Percentiles rank a stretch among this genome's conserved stretches.
Evolutionary conservation across 1,140 invertebrate species (phyloP).

Genomic region (Zaprionus taronus): DNA sequence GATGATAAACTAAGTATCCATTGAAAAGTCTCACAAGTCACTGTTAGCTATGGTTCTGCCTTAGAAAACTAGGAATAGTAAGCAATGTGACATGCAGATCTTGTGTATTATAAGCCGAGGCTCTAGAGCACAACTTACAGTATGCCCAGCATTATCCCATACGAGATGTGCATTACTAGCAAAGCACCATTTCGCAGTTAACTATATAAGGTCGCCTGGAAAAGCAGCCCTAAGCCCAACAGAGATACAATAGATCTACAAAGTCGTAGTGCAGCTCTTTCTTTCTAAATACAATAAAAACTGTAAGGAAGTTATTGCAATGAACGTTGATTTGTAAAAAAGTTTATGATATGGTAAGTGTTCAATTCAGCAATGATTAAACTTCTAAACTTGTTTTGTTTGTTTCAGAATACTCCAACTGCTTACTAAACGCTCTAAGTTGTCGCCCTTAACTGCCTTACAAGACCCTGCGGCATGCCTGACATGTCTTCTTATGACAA

Average conservation of each 20-base stretch:
- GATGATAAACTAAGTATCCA: not conserved
- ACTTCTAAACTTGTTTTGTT: not conserved
- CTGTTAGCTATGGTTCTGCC: not conserved
- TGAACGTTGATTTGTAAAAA: not conserved
- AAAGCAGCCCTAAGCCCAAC: too few relatives aligned
- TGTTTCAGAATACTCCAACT: not conserved
- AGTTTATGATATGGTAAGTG: not conserved
- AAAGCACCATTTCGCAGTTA: too few relatives aligned
- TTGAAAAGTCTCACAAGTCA: not conserved
- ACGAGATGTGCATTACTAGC: too few relatives aligned
- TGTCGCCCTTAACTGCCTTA: not conserved
- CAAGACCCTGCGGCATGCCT: not conserved
- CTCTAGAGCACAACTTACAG: too few relatives aligned
- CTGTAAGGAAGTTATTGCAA: not conserved
- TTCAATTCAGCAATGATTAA: not conserved
- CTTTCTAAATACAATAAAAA: not conserved
- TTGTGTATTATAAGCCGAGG: too few relatives aligned
- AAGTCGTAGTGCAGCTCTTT: too few relatives aligned
- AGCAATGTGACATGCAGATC: too few relatives aligned
- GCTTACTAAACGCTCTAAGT: not conserved
- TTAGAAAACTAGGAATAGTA: too few relatives aligned
- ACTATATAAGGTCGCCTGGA: too few relatives aligned
- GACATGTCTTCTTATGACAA: slow-evolving; percentile 44
- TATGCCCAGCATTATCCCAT: too few relatives aligned
- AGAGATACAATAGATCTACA: too few relatives aligned